phyloP scores from a whole-genome alignment of 2,797 vertebrate species.

The Etheostoma nigrum region DNA sequence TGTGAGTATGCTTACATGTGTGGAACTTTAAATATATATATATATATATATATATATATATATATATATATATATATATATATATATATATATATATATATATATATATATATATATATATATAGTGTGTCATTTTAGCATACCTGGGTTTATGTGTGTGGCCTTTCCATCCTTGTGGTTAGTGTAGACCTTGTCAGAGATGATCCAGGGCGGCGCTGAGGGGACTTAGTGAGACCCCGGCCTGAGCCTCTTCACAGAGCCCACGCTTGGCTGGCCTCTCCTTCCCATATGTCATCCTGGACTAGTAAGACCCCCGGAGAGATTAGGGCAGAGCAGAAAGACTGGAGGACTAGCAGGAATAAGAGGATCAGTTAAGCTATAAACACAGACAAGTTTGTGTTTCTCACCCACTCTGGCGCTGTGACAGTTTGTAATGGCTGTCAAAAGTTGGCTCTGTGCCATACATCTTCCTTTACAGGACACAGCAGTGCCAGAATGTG shows the following conservation, averaged over 20 bases:
- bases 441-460: constrained; percentile 75
- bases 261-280: constrained; percentile 81
- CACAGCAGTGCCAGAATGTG: constrained; percentile 20
- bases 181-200: constrained; percentile 75
- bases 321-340: constrained; percentile 83
- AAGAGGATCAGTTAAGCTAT: constrained; percentile 86
- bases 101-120: too few relatives aligned
- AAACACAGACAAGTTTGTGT: constrained; percentile 84
- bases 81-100: too few relatives aligned
- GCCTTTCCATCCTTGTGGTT: constrained; percentile 67
- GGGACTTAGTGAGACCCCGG: constrained; percentile 79
- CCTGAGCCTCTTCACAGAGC: constrained; percentile 81
- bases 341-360: constrained; percentile 82
- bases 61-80: too few relatives aligned
- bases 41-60: too few relatives aligned
- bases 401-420: constrained; percentile 75
- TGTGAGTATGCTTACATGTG: constrained; percentile 5
- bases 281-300: constrained; percentile 85
- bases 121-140: constrained; percentile 4
- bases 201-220: constrained; percentile 78
- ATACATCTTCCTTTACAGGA: constrained; percentile 68
- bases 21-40: neutral
- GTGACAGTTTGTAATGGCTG: constrained; percentile 80
- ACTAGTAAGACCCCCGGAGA: constrained; percentile 82
- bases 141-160: constrained; percentile 59